Percentiles rank a stretch among this genome's conserved stretches.
These are phyloP conservation scores for Diplazon laetatorius DNA, from an alignment of 2,888 invertebrate genomes.

Conservation along the genomic window DNA sequence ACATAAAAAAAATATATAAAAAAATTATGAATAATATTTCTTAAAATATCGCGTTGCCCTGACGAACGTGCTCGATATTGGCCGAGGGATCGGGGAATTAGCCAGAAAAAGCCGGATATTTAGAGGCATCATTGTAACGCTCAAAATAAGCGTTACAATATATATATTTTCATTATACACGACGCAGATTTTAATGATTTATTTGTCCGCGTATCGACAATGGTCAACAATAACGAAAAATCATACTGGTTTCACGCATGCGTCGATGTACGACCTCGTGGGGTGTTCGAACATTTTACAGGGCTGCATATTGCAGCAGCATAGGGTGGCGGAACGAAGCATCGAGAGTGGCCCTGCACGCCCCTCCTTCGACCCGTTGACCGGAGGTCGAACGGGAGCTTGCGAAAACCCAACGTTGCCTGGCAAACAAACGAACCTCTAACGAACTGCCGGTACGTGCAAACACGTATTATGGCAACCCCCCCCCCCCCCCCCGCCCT, in stretches of 20 bases:
- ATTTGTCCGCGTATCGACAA: no score
- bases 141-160: no score
- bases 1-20: no score
- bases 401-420: conserved; percentile 64
- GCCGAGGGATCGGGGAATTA: no score
- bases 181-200: no score
- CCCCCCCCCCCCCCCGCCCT: conserved; percentile 53
- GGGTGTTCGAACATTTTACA: conserved; percentile 1
- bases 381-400: conserved; percentile 66
- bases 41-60: no score
- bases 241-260: background rate
- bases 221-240: background rate
- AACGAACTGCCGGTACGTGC: conserved; percentile 77
- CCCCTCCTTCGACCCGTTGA: conserved; percentile 37
- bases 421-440: conserved; percentile 79
- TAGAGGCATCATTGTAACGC: no score
- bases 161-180: no score
- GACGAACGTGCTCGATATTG: no score
- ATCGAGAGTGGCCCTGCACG: conserved; percentile 10
- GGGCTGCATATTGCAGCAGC: conserved; percentile 13
- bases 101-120: no score
- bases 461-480: conserved; percentile 74
- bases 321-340: conserved; percentile 22
- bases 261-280: background rate
- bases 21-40: no score